A percentile compares a stretch with the other conserved stretches of the same genome.
Evolutionary conservation across 2,113 vertebrate genomes (phyloP).

Genomic region (Sminthopsis crassicaudata): DNA sequence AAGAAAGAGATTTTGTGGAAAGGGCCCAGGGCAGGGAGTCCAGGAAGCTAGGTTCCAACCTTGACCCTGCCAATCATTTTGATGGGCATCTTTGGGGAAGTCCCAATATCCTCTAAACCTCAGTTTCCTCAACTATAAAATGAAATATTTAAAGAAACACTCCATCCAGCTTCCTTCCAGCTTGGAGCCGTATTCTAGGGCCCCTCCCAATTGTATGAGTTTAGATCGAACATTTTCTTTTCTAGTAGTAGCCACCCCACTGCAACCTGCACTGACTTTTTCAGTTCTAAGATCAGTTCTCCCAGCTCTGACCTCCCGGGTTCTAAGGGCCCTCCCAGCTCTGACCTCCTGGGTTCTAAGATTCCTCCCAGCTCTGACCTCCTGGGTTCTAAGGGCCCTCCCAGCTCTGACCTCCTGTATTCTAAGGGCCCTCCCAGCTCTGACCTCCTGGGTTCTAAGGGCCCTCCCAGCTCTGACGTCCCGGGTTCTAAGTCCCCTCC

Average conservation of each 20-base stretch:
- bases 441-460: not conserved
- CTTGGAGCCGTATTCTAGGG: not conserved
- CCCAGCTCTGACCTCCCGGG: no score
- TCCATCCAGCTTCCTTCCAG: not conserved
- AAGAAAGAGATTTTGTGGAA: not conserved
- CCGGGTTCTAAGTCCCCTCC: no score
- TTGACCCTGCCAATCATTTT: not conserved
- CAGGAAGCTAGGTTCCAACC: not conserved
- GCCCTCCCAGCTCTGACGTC: no score
- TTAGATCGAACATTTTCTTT: not conserved
- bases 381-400: not conserved
- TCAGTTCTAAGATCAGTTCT: not conserved
- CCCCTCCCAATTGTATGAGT: not conserved
- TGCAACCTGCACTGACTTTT: not conserved
- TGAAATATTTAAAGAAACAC: not conserved
- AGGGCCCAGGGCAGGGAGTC: not conserved
- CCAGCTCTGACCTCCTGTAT: no score
- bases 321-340: no score
- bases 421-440: no score
- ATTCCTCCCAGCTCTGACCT: no score
- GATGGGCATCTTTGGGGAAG: not conserved
- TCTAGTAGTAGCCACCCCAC: not conserved
- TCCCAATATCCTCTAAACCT: conserved; percentile 4
- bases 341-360: no score
- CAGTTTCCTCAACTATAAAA: conserved; percentile 8